Base-by-base conservation (phyloP, 2,797 vertebrate species). In the Pipistrellus kuhlii region DNA sequence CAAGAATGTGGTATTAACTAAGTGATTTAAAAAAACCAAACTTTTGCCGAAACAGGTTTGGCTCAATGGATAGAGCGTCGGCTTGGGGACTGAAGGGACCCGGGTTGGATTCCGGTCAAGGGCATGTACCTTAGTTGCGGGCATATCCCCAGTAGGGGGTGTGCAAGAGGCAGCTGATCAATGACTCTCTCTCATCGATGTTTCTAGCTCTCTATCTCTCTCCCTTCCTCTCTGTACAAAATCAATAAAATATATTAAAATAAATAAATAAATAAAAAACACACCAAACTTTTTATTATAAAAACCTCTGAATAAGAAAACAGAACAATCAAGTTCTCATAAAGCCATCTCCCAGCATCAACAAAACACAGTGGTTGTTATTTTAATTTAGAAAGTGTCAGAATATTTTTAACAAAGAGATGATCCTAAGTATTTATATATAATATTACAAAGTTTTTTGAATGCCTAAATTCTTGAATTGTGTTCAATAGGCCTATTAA, bases 271-370 rank as follows among this genome's bases (percentile, higher is more conserved):
- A 48, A 48, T 1, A 48, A 11, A 48, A 62, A n/a, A n/a, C n/a
- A 35, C 35, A 5, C 38, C 38, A 38, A 62, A 44, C 25, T 87
- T 69, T 85, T 69, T 88, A 83, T 88, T 85, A 85, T n/a, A n/a
- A 69, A 94, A 93, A 72, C 14, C 72, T 89, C 51, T 66, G 90
- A 68, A 92, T 15, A 82, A 17, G 68, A 90, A 96, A 44, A 66
- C n/a, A 88, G 82, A 55, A 92, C 23, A 35, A 64, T 83, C 85
- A 84, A 87, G 41, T 85, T n/a, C 41, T 94, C 12, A 76, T 41
- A 35, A 32, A 72, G 1, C 17, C 17, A 48, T 68, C 57, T 88
- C 23, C n/a, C 12, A 82, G 48, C 55, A 93, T 77, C 44, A 90
- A 83, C 6, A 85, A 78, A 95, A 83, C 46, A 35, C 46, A 35